Evolutionary conservation across 1,140 invertebrate genomes (phyloP), one percentile per base, ranked within the genome.

Genomic region (Drosophila azteca): DNA sequence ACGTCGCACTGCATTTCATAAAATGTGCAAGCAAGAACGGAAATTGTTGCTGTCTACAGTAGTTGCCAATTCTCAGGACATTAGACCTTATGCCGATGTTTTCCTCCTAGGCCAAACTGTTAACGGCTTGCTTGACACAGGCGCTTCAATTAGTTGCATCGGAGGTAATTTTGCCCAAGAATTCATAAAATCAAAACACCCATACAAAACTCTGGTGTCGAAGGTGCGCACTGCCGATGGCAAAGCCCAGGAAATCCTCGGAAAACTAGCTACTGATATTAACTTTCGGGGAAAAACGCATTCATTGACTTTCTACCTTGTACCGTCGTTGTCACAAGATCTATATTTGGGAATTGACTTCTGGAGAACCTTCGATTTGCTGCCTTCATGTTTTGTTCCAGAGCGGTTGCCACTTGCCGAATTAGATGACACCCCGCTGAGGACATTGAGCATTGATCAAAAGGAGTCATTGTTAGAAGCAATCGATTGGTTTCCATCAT

Each of bases 91-190:
- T 17, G n/a, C 50, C 6, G 13, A 51, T 4, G 26, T 51, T 29
- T 9, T n/a, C 8, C 13, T 51, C 8, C 2, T 46, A 7, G 49
- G 24, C 6, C 29, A 51, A 51, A 6, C 4, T 6, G 29, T 51
- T 22, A 51, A 13, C 13, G 49, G 49, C 4, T 51, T 51, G 29
- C 7, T 51, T 6, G 49, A 51, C 24, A 31, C 49, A 7, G 49
- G 26, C 13, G 49, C 24, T n/a, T 50, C 49, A 6, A 50, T 50
- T 15, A 29, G 49, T 29, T 51, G 24, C n/a, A 31, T 51, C n/a
- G 49, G 49, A 50, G 13, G 49, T 15, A 26, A 51, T 15, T 15
- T 51, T 15, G 49, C 49, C 11, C 24, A 15, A 29, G 49, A n/a
- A n/a, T 29, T 29, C 26, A 29, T 29, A 5, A 6, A 29, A 29